phyloP scores from a whole-genome alignment of 2,888 invertebrate species.

The Antheraea yamamai region DNA sequence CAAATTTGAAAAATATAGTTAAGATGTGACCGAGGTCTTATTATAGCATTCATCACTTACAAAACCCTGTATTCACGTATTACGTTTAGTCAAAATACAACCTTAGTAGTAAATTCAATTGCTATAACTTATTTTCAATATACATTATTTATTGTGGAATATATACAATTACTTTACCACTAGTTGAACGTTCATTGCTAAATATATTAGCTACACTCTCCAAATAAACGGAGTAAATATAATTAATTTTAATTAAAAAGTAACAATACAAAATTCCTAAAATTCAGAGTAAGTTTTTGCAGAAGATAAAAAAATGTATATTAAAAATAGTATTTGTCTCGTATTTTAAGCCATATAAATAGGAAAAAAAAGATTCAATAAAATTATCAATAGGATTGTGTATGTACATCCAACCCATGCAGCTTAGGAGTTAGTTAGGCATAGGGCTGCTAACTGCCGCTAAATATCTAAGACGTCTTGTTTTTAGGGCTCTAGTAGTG shows the following conservation, averaged over 20 bases:
- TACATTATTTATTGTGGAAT: neutral
- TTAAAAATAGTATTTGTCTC: too few species aligned
- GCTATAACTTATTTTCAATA: neutral
- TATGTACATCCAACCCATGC: neutral
- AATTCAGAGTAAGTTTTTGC: neutral
- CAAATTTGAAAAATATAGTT: neutral
- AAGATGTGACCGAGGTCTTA: neutral
- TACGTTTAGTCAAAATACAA: neutral
- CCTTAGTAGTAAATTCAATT: neutral
- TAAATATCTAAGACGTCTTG: neutral
- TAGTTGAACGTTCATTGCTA: neutral
- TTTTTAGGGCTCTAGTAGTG: neutral
- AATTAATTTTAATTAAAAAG: neutral
- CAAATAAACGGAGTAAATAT: neutral
- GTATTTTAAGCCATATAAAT: neutral
- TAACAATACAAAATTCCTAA: neutral
- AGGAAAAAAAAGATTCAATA: neutral
- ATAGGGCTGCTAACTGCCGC: neutral
- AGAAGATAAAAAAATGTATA: neutral
- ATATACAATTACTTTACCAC: neutral
- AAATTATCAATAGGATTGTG: neutral
- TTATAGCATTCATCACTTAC: neutral
- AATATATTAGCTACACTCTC: neutral
- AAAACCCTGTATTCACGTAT: neutral
- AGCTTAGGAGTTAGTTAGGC: neutral